phyloP scores from a whole-genome alignment of 2,888 invertebrate species.

The Tanypteryx hageni region DNA sequence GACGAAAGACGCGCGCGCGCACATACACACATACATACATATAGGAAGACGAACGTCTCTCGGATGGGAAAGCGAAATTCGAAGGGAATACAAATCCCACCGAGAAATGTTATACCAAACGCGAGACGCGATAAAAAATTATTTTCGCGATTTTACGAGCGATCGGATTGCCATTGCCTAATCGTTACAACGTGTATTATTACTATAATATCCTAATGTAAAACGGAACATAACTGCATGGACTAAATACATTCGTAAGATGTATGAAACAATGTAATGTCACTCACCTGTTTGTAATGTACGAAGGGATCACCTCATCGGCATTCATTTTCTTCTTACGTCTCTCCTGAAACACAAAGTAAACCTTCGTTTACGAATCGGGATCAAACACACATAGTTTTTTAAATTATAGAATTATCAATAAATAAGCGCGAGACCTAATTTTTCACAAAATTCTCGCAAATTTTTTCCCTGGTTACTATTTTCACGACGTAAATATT shows the following conservation, averaged over 20 bases:
- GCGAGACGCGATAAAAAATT: no score
- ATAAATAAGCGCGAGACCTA: neutral
- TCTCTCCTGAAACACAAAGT: neutral
- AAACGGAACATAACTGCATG: no score
- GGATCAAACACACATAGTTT: neutral
- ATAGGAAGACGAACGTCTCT: neutral
- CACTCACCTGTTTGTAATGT: neutral
- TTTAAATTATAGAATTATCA: neutral
- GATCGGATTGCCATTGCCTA: no score
- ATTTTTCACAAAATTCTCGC: neutral
- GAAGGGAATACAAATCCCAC: neutral
- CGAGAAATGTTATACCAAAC: neutral
- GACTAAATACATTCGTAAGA: no score
- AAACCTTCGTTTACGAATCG: neutral
- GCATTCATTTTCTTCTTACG: neutral
- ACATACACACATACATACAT: neutral
- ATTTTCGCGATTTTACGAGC: no score
- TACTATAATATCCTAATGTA: no score
- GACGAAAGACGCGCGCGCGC: no score
- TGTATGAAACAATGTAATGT: no score
- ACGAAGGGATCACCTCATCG: neutral
- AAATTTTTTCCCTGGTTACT: no score
- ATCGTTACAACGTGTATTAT: no score
- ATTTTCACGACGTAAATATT: no score
- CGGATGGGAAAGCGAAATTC: neutral